These are phyloP conservation scores for Leptodactylus fallax DNA, from an alignment of 2,797 vertebrate genomes.

Conservation along the genomic window DNA sequence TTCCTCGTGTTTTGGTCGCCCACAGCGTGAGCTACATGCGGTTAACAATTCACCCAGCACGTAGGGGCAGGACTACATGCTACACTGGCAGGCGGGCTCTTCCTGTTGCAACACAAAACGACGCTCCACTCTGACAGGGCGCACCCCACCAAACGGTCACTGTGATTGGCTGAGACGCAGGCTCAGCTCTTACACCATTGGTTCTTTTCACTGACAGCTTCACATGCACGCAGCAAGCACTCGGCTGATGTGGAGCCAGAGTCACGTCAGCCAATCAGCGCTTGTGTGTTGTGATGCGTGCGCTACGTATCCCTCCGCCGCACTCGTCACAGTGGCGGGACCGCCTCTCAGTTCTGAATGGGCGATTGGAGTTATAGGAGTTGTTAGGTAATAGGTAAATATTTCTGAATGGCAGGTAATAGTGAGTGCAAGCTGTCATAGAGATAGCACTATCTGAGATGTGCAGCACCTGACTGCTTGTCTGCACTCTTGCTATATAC, in stretches of 20 bases:
- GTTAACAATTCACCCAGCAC: neutral
- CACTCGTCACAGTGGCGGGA: neutral
- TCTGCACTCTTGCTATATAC: neutral
- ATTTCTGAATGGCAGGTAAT: neutral
- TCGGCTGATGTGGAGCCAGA: constrained; percentile 85
- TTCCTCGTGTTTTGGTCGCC: neutral
- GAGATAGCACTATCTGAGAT: neutral
- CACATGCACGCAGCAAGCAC: constrained; percentile 58
- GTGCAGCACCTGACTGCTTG: neutral
- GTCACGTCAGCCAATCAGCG: constrained; percentile 71
- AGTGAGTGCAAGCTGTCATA: neutral
- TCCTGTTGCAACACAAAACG: constrained; percentile 21
- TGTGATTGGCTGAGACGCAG: constrained; percentile 25
- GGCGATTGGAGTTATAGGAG: neutral
- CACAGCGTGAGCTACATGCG: too few relatives aligned
- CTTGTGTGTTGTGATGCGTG: constrained; percentile 49
- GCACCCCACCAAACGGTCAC: neutral
- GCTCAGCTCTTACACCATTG: constrained; percentile 28
- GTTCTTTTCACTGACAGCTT: constrained; percentile 34
- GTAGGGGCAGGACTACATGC: neutral
- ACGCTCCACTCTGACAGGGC: constrained; percentile 56
- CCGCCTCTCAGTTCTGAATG: neutral
- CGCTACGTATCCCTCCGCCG: constrained; percentile 70
- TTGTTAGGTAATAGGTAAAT: neutral
- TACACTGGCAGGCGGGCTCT: neutral